Percentiles rank a stretch among this genome's conserved stretches.
phyloP scores from a whole-genome alignment of 2,888 invertebrate genomes.

The Tachystola acroxantha region DNA sequence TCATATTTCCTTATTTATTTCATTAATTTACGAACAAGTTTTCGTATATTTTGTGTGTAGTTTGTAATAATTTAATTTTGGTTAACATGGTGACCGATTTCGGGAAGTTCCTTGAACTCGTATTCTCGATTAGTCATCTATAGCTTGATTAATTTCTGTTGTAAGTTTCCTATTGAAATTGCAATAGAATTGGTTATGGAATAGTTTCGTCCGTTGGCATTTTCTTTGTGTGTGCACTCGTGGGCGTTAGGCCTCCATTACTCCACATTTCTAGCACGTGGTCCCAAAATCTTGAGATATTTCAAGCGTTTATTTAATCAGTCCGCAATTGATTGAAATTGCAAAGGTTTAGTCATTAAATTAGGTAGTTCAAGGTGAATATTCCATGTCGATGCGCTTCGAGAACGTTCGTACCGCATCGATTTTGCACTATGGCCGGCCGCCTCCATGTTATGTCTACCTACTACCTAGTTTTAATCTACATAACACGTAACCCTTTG shows the following conservation, averaged over 20 bases:
- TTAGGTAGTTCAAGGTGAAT: conserved; percentile 11
- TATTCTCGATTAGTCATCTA: conserved; percentile 19
- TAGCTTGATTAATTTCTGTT: conserved; percentile 4
- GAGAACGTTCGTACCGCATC: conserved; percentile 47
- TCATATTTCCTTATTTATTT: conserved; percentile 6
- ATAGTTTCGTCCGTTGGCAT: background rate
- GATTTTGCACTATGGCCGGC: conserved; percentile 51
- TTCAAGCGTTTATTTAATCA: too few species aligned
- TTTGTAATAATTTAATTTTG: conserved; percentile 2
- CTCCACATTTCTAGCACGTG: conserved; percentile 4
- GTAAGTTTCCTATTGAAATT: conserved; percentile 7
- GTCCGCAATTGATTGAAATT: too few species aligned
- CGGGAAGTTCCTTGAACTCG: conserved; percentile 22
- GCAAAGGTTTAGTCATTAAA: too few species aligned
- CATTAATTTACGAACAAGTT: too few species aligned
- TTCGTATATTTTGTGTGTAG: conserved; percentile 2
- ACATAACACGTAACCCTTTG: too few species aligned
- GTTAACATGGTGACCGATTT: conserved; percentile 5
- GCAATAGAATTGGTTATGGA: background rate
- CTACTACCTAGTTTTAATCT: too few species aligned
- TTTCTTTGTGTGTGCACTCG: conserved; percentile 4
- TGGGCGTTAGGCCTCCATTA: too few species aligned
- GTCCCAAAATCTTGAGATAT: too few species aligned
- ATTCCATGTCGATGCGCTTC: conserved; percentile 26
- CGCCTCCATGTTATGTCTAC: too few species aligned